Conservation (phyloP, 1,140 invertebrate species). For the Diachasma alloeum region DNA sequence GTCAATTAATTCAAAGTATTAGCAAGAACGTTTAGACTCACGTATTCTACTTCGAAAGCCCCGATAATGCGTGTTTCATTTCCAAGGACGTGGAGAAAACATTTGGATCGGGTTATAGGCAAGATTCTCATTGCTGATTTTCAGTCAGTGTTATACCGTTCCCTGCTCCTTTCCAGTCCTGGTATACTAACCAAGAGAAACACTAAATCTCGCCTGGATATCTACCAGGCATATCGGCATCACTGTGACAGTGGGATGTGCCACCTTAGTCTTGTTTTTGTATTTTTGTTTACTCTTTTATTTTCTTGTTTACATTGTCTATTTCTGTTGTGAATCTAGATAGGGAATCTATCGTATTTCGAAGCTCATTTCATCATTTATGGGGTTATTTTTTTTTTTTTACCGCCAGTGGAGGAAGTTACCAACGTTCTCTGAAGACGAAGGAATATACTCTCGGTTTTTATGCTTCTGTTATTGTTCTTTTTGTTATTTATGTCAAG, state of each 20-base stretch:
- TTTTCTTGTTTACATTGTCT: slow-evolving; percentile 12
- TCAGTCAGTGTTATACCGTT: slow-evolving; percentile 33
- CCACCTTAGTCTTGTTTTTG: slow-evolving; percentile 23
- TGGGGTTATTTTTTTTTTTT: background rate
- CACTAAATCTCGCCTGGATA: slow-evolving; percentile 54
- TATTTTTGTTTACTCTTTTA: slow-evolving; percentile 26
- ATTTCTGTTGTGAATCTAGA: background rate
- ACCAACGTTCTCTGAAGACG: too few relatives aligned
- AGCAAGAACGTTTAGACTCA: too few relatives aligned
- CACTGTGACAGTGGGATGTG: slow-evolving; percentile 54
- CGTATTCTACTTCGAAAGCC: background rate
- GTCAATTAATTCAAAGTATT: too few relatives aligned
- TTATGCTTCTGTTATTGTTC: too few relatives aligned
- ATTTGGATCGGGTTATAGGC: slow-evolving; percentile 55
- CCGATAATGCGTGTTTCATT: slow-evolving; percentile 43
- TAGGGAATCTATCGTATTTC: background rate
- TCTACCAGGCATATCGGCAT: slow-evolving; percentile 53
- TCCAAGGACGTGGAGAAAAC: slow-evolving; percentile 51
- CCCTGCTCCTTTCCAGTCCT: background rate
- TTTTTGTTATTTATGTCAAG: too few relatives aligned
- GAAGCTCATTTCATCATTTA: background rate
- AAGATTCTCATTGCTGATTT: slow-evolving; percentile 53
- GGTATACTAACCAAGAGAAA: slow-evolving; percentile 38
- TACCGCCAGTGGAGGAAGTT: too few relatives aligned
- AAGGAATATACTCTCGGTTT: too few relatives aligned